Conservation (phyloP, 2,113 vertebrate species). For the Hemiprocne comata region DNA sequence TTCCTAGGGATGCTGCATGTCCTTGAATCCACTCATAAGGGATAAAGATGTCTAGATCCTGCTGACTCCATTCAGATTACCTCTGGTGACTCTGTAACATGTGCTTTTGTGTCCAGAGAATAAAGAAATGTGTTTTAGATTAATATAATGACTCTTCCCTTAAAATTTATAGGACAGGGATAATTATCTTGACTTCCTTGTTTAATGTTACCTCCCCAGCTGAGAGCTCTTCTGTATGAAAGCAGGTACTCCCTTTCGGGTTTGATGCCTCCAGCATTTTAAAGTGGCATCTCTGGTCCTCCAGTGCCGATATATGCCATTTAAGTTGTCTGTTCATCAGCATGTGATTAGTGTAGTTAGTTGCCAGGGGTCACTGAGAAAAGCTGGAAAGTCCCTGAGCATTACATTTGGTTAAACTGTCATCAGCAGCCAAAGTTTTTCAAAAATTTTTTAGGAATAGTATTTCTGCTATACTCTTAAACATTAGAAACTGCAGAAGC, state of each 20-base stretch:
- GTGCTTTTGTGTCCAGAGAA: neutral
- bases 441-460: neutral
- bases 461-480: neutral
- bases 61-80: neutral
- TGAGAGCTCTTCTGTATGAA: neutral
- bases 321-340: neutral
- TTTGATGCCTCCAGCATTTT: neutral
- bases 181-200: neutral
- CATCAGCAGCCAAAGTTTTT: neutral
- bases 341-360: neutral
- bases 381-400: neutral
- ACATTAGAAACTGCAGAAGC: neutral
- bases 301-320: no score
- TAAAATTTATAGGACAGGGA: neutral
- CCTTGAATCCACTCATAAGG: neutral
- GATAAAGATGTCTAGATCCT: neutral
- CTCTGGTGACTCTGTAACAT: neutral
- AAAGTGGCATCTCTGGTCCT: neutral
- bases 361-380: neutral
- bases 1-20: neutral
- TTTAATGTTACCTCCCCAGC: neutral
- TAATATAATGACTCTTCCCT: neutral
- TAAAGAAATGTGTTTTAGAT: neutral
- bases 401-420: neutral
- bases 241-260: neutral